Evolutionary conservation across 1,140 invertebrate species (phyloP).

Genomic region (Drosophila teissieri): DNA sequence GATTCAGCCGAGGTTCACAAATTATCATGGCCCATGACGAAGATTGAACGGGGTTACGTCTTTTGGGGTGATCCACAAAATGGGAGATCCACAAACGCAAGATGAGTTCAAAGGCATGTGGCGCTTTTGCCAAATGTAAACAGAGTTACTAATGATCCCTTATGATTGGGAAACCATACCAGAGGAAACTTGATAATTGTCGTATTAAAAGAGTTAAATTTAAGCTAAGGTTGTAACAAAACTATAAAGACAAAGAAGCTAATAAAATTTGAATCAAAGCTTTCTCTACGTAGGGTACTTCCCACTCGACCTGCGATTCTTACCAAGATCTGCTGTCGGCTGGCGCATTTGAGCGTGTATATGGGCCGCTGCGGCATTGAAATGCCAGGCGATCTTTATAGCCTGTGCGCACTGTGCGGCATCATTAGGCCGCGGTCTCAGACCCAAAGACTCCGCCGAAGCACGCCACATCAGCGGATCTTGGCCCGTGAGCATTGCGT

Average conservation of each 20-base stretch:
- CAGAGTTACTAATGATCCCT: no score
- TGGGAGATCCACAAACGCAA: no score
- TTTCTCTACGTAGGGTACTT: conserved; percentile 12
- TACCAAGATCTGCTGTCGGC: conserved; percentile 9
- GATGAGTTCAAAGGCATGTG: not conserved
- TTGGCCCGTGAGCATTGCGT: conserved; percentile 61
- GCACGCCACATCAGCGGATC: conserved; percentile 51
- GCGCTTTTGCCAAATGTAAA: not conserved
- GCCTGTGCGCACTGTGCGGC: conserved; percentile 52
- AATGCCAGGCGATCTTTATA: conserved; percentile 76
- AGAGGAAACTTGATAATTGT: no score
- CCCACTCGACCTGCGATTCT: conserved; percentile 1
- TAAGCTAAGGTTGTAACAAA: no score
- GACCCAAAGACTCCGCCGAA: conserved; percentile 32
- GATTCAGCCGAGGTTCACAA: conserved; percentile 20
- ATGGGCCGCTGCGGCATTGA: conserved; percentile 68
- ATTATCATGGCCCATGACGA: not conserved
- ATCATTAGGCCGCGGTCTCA: conserved; percentile 59
- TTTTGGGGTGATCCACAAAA: not conserved
- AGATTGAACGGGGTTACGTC: not conserved
- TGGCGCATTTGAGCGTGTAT: conserved; percentile 34
- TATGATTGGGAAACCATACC: no score
- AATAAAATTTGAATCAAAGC: no score
- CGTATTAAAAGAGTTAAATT: no score
- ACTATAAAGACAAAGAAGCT: no score